Evolutionary conservation across 2,888 invertebrate species (phyloP), one percentile per base, ranked within the genome.

Genomic region (Heteropelma amictum): DNA sequence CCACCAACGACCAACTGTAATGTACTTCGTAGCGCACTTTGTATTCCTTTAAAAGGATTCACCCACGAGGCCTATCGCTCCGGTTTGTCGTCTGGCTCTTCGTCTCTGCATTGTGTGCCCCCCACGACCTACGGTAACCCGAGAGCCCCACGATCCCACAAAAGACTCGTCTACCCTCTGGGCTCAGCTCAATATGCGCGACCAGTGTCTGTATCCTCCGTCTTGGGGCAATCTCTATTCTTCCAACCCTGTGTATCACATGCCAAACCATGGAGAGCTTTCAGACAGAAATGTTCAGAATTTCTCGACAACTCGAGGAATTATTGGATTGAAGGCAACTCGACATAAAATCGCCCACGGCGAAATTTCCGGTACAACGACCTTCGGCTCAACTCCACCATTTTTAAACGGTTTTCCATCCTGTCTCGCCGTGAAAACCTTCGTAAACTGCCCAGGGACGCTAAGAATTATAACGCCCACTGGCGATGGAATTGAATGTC

Each of bases 281-380:
- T 60, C 19, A 53, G 51, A 26, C 58, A 21, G 28, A 12, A 60
- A 42, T 53, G n/a, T 60, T 23, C 7, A 8, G 21, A 30, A 28
- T 51, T 51, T 47, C 23, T 38, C 23, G 21, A 38, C 14, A 35
- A 6, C 73, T 56, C 45, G 74, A 45, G 47, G 30, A 56, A 71
- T 60, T 70, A 38, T 47, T 51, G 47, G 67, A 70, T 72, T 65
- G 61, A 63, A 73, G 73, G 67, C 70, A 53, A 76, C 61, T 45
- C 67, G 65, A 63, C 69, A 67, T 63, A 51, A 67, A 76, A 77
- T 38, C 26, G 47, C 72, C 64, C 21, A 23, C 19, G 63, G 65
- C 64, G 53, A 60, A 47, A 53, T 54, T 68, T 72, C 17, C 21
- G 35, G 28, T 19, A 38, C n/a, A 21, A 23, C 21, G 17, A 67